Conservation (phyloP, 2,888 invertebrate genomes). For the Lithophane ornitopus region DNA sequence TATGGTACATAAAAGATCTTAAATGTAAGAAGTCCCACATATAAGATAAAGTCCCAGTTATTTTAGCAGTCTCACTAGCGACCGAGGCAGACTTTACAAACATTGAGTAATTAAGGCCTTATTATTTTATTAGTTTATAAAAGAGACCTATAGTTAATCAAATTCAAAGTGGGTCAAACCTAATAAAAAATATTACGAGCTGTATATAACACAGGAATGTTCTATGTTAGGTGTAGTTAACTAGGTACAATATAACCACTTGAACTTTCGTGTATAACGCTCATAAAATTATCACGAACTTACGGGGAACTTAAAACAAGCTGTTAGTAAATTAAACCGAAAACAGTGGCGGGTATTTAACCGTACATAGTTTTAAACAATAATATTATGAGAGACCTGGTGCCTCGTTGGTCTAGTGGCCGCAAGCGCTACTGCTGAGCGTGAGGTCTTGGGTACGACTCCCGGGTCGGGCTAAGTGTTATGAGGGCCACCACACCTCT, state of each 20-base stretch:
- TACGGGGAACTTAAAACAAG: constrained; percentile 83
- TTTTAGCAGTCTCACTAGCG: neutral
- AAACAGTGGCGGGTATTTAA: constrained; percentile 70
- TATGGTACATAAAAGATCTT: too few species aligned
- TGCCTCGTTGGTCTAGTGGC: neutral
- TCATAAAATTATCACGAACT: constrained; percentile 86
- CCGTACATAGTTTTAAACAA: constrained; percentile 50
- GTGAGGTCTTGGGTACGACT: neutral
- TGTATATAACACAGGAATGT: constrained; percentile 69
- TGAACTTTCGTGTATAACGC: constrained; percentile 85
- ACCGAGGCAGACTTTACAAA: constrained; percentile 19
- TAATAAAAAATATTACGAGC: constrained; percentile 67
- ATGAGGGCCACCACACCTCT: too few species aligned
- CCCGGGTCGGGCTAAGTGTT: neutral
- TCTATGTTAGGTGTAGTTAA: constrained; percentile 67
- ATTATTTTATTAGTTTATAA: constrained; percentile 60
- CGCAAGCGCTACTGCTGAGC: neutral
- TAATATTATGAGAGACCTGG: constrained; percentile 5
- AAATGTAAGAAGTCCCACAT: too few species aligned
- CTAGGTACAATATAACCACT: constrained; percentile 74
- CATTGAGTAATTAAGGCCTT: constrained; percentile 44
- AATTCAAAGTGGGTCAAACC: constrained; percentile 75
- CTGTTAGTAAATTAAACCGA: constrained; percentile 83
- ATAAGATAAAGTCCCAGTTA: too few species aligned
- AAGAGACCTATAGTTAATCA: constrained; percentile 67